Evolutionary conservation across 2,888 invertebrate genomes (phyloP), one percentile per base, ranked within the genome.

Genomic region (Drosophila gaucha): DNA sequence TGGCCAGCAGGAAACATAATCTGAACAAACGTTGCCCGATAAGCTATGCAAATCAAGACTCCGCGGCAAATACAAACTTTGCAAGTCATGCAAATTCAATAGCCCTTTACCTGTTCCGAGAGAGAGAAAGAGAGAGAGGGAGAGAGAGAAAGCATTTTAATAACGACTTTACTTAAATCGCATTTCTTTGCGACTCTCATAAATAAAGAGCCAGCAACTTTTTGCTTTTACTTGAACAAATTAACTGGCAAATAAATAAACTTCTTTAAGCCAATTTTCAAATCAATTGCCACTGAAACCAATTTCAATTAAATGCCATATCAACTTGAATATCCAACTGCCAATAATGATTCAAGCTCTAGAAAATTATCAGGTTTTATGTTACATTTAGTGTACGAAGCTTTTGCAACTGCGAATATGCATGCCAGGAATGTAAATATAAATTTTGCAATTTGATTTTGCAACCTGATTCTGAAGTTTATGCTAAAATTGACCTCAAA

Each of bases 11-110:
- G 10, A 49, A 14, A 44, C 14, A 49, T 30, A 44, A 44, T 44
- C 44, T 41, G 41, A 14, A 14, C 14, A 26, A 24, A 47, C 31
- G 46, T 22, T 20, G 20, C 14, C 20, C 26, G n/a, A 33, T 54
- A 18, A 52, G 20, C 52, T 9, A 26, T 36, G 49, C 51, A 38
- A 39, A 51, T 51, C 38, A 28, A n/a, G 14, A 41, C 5, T 41
- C 24, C 22, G 14, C 9, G 3, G 14, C 14, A 41, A n/a, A 2
- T 31, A 2, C 9, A 3, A 31, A 9, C 20, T 4, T 28, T 18
- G 3, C 43, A 14, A 28, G 43, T 18, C 28, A 12, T 16, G 1
- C 43, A 44, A 28, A 28, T 44, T 28, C 12, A 18, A 44, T 44
- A 28, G 26, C 14, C 12, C 8, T 28, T 6, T 12, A 6, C 30